Conservation (phyloP, 2,888 invertebrate species). For the Drosophila borealis region DNA sequence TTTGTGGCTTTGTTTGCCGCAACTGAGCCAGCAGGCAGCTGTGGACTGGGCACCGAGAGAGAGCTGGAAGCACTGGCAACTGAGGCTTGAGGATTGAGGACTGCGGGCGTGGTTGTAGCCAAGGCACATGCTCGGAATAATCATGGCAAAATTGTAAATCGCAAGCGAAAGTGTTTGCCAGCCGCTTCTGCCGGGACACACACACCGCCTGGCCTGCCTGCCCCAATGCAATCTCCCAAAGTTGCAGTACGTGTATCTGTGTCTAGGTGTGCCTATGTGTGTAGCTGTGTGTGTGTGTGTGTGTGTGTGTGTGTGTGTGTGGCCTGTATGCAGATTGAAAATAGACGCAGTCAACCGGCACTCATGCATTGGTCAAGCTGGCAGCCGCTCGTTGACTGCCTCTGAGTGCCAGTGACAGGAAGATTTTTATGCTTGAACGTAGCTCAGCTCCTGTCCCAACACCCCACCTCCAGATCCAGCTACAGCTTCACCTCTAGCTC, state of each 20-base stretch:
- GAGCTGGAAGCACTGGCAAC: not conserved
- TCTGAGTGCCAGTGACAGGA: conserved; percentile 39
- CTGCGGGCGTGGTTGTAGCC: conserved; percentile 36
- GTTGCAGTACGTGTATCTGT: conserved; percentile 23
- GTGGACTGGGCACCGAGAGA: conserved; percentile 5
- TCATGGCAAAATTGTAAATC: conserved; percentile 80
- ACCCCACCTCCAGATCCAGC: conserved; percentile 6
- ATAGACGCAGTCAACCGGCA: conserved; percentile 71
- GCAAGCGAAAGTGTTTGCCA: conserved; percentile 79
- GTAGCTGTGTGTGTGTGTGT: conserved; percentile 7
- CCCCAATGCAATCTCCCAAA: conserved; percentile 43
- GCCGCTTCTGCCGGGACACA: conserved; percentile 2
- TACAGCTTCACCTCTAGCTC: not conserved
- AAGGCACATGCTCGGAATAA: conserved; percentile 79
- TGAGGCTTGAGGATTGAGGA: conserved; percentile 10
- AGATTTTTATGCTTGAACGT: conserved; percentile 49
- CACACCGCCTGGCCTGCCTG: conserved; percentile 1
- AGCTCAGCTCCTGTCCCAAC: conserved; percentile 9
- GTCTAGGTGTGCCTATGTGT: not conserved
- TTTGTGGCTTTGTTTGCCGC: conserved; percentile 83
- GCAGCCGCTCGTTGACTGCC: conserved; percentile 25
- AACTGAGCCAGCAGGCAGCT: conserved; percentile 57
- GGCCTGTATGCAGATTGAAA: conserved; percentile 66
- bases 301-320: conserved; percentile 6
- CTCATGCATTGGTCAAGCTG: conserved; percentile 58